phyloP scores from a whole-genome alignment of 2,797 vertebrate genomes.

The Ficedula albicollis region DNA sequence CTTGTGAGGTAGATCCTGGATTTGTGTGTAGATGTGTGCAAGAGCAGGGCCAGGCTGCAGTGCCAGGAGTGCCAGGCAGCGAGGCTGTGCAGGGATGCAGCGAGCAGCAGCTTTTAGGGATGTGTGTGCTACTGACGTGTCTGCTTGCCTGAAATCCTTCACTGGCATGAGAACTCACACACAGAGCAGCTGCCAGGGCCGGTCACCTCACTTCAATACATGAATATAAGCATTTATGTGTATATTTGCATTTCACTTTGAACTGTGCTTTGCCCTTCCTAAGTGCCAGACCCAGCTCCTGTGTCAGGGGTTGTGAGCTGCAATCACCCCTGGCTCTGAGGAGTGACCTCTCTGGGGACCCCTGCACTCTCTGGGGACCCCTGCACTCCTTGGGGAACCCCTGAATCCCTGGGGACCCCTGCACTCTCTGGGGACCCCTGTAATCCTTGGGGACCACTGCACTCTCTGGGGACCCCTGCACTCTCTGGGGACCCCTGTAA shows the following conservation, averaged over 20 bases:
- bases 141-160: neutral
- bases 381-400: no score
- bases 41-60: neutral
- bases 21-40: neutral
- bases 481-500: no score
- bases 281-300: accelerated
- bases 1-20: neutral
- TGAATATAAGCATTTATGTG: neutral
- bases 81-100: neutral
- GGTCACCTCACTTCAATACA: constrained; percentile 12
- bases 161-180: neutral
- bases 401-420: no score
- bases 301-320: accelerated
- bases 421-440: no score
- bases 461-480: no score
- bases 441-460: no score
- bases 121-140: neutral
- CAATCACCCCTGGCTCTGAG: neutral
- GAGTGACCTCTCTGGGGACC: no score
- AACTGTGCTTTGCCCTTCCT: accelerated
- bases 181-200: constrained; percentile 7
- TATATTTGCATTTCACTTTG: neutral
- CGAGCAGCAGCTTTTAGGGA: neutral
- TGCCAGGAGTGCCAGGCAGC: neutral
- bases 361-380: no score